These are phyloP conservation scores for Rutilus rutilus DNA, from an alignment of 2,113 vertebrate species.

Conservation along the genomic window DNA sequence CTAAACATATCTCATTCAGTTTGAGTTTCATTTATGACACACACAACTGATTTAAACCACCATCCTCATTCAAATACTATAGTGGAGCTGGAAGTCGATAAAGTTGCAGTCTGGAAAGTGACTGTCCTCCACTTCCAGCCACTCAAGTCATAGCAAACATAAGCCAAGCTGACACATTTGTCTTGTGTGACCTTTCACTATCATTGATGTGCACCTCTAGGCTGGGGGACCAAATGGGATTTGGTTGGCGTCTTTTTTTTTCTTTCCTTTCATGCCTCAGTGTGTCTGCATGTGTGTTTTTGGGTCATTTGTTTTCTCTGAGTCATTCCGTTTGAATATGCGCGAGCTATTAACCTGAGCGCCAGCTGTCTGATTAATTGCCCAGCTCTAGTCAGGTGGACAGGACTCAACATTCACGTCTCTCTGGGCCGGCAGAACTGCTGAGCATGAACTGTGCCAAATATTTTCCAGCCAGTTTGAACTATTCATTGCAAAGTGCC, in stretches of 20 bases:
- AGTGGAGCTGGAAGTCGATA: neutral
- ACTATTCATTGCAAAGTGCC: neutral
- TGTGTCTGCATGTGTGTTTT: slow-evolving; percentile 50
- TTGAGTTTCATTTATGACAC: slow-evolving; percentile 3
- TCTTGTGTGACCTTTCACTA: slow-evolving; percentile 51
- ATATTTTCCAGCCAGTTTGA: neutral
- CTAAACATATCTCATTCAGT: neutral
- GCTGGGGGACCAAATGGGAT: slow-evolving; percentile 35
- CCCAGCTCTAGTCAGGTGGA: slow-evolving; percentile 9
- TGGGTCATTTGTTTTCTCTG: slow-evolving; percentile 63
- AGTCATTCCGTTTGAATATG: slow-evolving; percentile 58
- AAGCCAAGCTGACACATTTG: slow-evolving; percentile 50
- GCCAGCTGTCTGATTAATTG: slow-evolving; percentile 51
- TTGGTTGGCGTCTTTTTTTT: slow-evolving; percentile 36
- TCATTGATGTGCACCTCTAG: slow-evolving; percentile 41
- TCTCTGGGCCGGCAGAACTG: neutral
- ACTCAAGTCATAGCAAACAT: slow-evolving; percentile 40
- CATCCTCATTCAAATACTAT: neutral
- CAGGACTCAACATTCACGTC: slow-evolving; percentile 22
- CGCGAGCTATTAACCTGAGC: slow-evolving; percentile 35
- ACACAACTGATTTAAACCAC: neutral
- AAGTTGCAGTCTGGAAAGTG: neutral
- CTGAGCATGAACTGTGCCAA: slow-evolving; percentile 61
- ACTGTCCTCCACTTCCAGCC: neutral
- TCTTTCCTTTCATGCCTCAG: slow-evolving; percentile 54